Evolutionary conservation across 2,113 vertebrate genomes (phyloP), one percentile per base, ranked within the genome.

Genomic region (Hydropotes inermis): DNA sequence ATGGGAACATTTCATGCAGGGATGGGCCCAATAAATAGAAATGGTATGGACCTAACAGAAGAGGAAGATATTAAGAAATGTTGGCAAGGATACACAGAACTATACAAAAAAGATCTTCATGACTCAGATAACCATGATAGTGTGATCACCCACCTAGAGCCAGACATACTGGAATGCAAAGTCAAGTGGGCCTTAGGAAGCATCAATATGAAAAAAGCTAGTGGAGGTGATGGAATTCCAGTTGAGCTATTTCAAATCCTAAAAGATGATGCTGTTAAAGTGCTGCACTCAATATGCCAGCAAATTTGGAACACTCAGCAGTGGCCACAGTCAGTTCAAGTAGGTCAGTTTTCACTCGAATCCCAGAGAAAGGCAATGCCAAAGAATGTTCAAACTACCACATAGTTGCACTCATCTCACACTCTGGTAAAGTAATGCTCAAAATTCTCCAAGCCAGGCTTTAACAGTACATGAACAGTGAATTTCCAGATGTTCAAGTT

Each of bases 91-190:
- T 36, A 70, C 64, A 36, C 17, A 70, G 64, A 70, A 70, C 5
- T 70, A 36, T 36, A 21, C 17, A 21, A 0, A 36, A 67, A 36
- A 36, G 64, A 36, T 70, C 64, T 70, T 70, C 9, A 70, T 2
- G 0, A 70, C 21, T 9, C 64, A 70, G 64, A 70, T 36, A 36
- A 70, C n/a, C 2, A 0, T 0, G 0, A 70, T 70, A 19, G n/a
- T 36, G 64, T 70, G n/a, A 36, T 70, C n/a, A 70, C 64, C n/a
- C 17, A 70, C n/a, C 17, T 70, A 70, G 64, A 36, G n/a, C 64
- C 2, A 70, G 64, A 21, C 64, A 36, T 70, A 4, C 9, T 36
- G 64, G 64, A 70, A 70, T 36, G 64, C 21, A 19, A 70, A 70
- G n/a, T 70, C 64, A 70, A 1, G 64, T 36, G 17, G n/a, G 64